Base-by-base conservation (phyloP, 2,797 vertebrate species). In the Emydoidea blandingii region DNA sequence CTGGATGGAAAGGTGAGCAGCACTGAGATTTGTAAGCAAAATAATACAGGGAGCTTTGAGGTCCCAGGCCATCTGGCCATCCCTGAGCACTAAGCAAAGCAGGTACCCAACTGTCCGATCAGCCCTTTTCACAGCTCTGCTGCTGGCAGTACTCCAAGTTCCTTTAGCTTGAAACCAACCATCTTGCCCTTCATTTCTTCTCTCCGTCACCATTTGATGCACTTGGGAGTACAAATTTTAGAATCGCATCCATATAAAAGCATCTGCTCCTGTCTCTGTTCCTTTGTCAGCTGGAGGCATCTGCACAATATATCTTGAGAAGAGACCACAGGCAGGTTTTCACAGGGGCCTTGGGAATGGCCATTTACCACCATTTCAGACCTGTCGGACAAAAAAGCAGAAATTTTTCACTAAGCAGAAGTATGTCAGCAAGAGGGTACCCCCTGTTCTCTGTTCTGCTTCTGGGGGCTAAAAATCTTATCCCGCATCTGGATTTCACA, bases 101-200 rank as follows among this genome's bases (percentile, higher is more conserved):
- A 83, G 80, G 52, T 90, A 81, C 81, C 65, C 52, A 27, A 62
- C 57, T 86, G 25, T 62, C n/a, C 57, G 59, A 49, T 8, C 57
- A 94, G 78, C 87, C 88, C 85, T 78, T 72, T 41, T 47, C 74
- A 47, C 6, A 49, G 74, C 94, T 93, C 81, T 85, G 88, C 87
- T 94, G 89, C 96, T 96, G 93, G 96, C 96, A 96, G 74, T 79
- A 37, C 89, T 95, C 95, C 92, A 93, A 93, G 83, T 74, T 19
- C 89, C 41, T 78, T 95, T 92, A 68, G 12, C 78, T 86, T 82
- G 83, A 93, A 85, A 92, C 57, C 85, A 90, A 82, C 49, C 86
- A 88, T 72, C 18, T 6, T 59, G 83, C 76, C 87, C 91, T 88
- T 94, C 86, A 59, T 87, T 91, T 74, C 23, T 74, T 29, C 81